A percentile compares a stretch with the other conserved stretches of the same genome.
Conservation (phyloP, 1,140 invertebrate genomes). For the Magallana gigas region DNA sequence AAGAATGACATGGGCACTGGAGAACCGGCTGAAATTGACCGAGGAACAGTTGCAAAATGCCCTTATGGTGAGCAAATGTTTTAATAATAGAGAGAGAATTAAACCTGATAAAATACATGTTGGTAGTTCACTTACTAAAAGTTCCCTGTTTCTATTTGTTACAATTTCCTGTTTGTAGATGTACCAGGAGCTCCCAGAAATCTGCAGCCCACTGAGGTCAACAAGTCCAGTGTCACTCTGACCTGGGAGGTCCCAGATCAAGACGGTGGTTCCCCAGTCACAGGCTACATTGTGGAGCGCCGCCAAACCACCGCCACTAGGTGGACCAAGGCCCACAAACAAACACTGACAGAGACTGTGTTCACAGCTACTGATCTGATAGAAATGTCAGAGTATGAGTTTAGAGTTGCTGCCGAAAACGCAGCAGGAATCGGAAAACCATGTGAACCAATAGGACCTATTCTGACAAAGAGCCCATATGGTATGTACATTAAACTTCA, state of each 20-base stretch:
- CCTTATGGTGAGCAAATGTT: slow-evolving; percentile 72
- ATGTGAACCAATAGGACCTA: slow-evolving; percentile 91
- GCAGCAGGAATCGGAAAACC: slow-evolving; percentile 95
- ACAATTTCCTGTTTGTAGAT: slow-evolving; percentile 69
- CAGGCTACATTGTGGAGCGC: slow-evolving; percentile 95
- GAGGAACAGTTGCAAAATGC: slow-evolving; percentile 78
- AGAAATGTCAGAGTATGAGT: slow-evolving; percentile 97
- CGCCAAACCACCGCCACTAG: slow-evolving; percentile 85
- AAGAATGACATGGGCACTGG: slow-evolving; percentile 90
- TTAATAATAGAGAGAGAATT: too few species aligned
- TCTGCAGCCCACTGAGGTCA: slow-evolving; percentile 92
- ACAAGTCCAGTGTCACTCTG: slow-evolving; percentile 92
- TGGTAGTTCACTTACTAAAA: too few species aligned
- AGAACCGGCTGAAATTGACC: slow-evolving; percentile 88
- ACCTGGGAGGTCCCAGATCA: slow-evolving; percentile 98
- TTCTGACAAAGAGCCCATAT: slow-evolving; percentile 95
- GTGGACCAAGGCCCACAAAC: slow-evolving; percentile 79
- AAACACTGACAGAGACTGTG: slow-evolving; percentile 82
- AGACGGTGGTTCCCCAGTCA: slow-evolving; percentile 97
- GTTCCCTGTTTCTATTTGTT: background rate
- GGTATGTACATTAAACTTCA: slow-evolving; percentile 80
- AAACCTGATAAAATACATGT: too few species aligned
- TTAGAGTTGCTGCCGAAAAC: slow-evolving; percentile 96
- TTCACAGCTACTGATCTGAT: slow-evolving; percentile 94
- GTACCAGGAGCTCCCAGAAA: slow-evolving; percentile 79